Evolutionary conservation across 2,888 invertebrate species (phyloP).

Genomic region (Busseola fusca): DNA sequence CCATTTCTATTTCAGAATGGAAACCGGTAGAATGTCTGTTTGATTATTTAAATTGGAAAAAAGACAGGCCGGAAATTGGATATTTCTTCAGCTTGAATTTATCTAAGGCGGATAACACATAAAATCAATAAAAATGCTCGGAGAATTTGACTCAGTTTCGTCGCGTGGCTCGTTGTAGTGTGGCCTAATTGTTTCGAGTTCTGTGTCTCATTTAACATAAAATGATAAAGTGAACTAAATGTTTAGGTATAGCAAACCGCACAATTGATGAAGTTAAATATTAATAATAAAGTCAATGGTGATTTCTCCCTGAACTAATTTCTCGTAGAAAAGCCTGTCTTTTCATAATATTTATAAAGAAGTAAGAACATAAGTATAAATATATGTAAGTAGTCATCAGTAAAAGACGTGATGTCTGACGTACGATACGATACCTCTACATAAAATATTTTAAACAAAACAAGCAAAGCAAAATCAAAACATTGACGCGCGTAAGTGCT

Average conservation of each 20-base stretch:
- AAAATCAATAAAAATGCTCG: no score
- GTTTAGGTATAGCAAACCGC: no score
- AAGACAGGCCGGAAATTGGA: background rate
- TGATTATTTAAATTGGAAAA: conserved; percentile 2
- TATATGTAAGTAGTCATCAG: background rate
- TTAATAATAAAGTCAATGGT: no score
- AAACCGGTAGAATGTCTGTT: conserved; percentile 6
- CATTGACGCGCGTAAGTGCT: conserved; percentile 21
- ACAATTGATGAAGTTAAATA: no score
- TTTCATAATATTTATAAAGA: background rate
- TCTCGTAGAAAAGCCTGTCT: background rate
- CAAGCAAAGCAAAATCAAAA: background rate
- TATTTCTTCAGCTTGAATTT: background rate
- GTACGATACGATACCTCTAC: no score
- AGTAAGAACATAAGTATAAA: background rate
- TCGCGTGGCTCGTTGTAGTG: no score
- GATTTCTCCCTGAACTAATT: background rate
- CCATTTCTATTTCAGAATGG: background rate
- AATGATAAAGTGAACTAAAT: no score
- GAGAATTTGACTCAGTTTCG: no score
- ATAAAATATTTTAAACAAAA: conserved; percentile 1
- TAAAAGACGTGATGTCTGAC: background rate
- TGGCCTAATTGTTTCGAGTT: background rate
- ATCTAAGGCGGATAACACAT: no score
- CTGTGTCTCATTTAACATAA: background rate